These are phyloP conservation scores for Uloborus plumipes DNA, from an alignment of 2,888 invertebrate species.

Conservation along the genomic window DNA sequence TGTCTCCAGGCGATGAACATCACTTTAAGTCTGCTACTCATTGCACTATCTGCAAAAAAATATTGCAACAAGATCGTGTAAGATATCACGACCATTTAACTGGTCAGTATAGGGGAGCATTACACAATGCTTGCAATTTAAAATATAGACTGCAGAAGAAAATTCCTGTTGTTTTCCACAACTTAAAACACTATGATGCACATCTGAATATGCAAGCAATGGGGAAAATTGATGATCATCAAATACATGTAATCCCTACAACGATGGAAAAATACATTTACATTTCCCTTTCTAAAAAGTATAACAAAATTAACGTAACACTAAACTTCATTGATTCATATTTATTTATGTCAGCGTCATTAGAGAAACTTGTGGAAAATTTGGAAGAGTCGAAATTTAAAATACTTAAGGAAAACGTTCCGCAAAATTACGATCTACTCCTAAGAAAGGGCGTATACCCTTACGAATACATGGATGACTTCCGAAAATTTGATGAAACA, in stretches of 20 bases:
- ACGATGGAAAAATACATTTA: background rate
- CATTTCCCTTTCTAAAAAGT: background rate
- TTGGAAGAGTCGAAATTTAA: background rate
- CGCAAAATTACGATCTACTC: too few relatives aligned
- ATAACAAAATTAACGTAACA: background rate
- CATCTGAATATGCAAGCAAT: background rate
- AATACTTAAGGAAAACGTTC: background rate
- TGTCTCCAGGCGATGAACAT: background rate
- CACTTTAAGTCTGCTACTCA: background rate
- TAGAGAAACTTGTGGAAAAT: conserved; percentile 4
- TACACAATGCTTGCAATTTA: conserved; percentile 20
- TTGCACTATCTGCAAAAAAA: conserved; percentile 9
- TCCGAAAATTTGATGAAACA: background rate
- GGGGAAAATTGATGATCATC: background rate
- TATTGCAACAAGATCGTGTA: background rate
- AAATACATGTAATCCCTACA: background rate
- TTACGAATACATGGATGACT: too few relatives aligned
- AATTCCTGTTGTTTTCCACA: background rate
- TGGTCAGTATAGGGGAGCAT: conserved; percentile 17
- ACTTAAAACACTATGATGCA: conserved; percentile 1
- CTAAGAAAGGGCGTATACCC: too few relatives aligned
- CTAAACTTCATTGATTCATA: background rate
- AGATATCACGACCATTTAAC: conserved; percentile 17
- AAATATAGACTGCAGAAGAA: background rate
- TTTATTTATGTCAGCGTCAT: background rate